A percentile compares a stretch with the other conserved stretches of the same genome.
phyloP scores from a whole-genome alignment of 2,888 invertebrate species.

The Pheosia gnoma region DNA sequence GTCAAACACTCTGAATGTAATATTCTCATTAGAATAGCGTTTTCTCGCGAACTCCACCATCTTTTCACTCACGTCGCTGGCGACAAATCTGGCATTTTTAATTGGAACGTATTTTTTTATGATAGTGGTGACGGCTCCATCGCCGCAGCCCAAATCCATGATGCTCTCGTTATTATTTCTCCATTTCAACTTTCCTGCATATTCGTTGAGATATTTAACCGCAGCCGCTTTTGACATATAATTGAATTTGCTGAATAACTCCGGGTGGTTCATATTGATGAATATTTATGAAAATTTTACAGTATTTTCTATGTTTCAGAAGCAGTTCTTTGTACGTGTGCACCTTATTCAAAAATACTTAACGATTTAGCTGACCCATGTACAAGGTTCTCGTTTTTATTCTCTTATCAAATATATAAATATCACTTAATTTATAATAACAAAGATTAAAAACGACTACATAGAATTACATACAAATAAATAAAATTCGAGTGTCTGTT shows the following conservation, averaged over 20 bases:
- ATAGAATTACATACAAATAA: too few species aligned
- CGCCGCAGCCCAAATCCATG: not conserved
- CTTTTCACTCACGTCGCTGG: not conserved
- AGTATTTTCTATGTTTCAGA: too few species aligned
- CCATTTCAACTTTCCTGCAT: constrained; percentile 1
- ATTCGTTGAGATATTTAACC: not conserved
- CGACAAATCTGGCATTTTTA: not conserved
- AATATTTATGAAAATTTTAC: not conserved
- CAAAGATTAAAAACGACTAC: too few species aligned
- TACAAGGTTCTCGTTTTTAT: too few species aligned
- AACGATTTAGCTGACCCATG: too few species aligned
- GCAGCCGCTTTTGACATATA: not conserved
- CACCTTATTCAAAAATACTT: too few species aligned
- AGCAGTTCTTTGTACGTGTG: too few species aligned
- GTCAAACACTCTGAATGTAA: constrained; percentile 82
- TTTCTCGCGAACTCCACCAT: not conserved
- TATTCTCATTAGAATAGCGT: constrained; percentile 40
- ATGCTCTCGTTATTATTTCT: not conserved
- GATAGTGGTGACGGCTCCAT: not conserved
- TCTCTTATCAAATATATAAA: too few species aligned
- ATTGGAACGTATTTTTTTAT: not conserved
- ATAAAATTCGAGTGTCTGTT: too few species aligned
- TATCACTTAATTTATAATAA: too few species aligned
- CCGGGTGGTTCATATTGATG: not conserved
- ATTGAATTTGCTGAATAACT: not conserved